phyloP scores from a whole-genome alignment of 2,113 vertebrate genomes.

The Aegotheles bennettii region DNA sequence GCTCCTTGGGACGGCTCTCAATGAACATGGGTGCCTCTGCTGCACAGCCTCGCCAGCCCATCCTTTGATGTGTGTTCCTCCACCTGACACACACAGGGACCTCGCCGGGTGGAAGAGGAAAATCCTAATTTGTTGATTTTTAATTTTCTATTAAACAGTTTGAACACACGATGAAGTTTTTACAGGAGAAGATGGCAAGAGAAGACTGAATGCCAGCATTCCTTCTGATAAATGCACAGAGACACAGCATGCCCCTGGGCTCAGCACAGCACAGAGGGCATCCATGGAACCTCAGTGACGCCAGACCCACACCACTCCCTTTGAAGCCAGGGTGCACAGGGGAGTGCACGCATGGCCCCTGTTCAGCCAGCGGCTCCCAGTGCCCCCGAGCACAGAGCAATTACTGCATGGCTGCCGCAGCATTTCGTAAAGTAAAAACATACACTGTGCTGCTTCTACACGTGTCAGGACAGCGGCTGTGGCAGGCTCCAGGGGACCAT shows the following conservation, averaged over 20 bases:
- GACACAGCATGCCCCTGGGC: neutral
- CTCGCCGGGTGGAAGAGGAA: neutral
- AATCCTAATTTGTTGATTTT: neutral
- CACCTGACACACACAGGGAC: neutral
- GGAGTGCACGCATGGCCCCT: neutral
- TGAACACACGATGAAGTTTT: neutral
- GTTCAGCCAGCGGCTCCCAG: neutral
- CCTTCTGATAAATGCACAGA: neutral
- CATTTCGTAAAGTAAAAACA: neutral
- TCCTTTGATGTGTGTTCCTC: neutral
- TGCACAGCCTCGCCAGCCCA: neutral
- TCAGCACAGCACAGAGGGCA: neutral
- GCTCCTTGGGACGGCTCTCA: neutral
- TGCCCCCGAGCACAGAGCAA: neutral
- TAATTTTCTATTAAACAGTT: neutral
- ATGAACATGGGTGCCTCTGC: neutral
- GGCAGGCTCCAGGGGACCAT: slow-evolving; percentile 51
- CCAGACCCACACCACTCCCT: neutral
- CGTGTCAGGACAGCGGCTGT: neutral
- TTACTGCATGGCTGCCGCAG: neutral
- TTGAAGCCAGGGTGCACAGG: neutral
- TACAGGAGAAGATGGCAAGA: neutral
- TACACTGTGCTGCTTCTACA: neutral
- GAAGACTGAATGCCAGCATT: neutral
- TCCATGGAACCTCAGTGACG: accelerated